These are phyloP conservation scores for Caenorhabditis drosophilae DNA, from an alignment of 2,888 invertebrate genomes.

Conservation along the genomic window DNA sequence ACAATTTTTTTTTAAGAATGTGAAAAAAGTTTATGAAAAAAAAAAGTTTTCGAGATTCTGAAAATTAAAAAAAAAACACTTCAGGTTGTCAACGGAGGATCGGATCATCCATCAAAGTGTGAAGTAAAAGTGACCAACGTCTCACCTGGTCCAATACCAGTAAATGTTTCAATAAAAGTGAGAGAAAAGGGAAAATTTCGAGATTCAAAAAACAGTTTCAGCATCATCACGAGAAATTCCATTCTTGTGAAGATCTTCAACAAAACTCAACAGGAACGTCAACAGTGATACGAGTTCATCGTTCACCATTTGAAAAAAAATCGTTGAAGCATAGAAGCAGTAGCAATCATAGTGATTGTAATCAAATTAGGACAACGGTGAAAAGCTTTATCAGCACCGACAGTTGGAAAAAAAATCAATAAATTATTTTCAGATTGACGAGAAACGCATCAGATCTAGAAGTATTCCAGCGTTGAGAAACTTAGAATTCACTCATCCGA, in stretches of 20 bases:
- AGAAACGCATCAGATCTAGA: too few relatives aligned
- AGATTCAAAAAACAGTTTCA: slow-evolving; percentile 1
- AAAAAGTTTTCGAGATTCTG: too few relatives aligned
- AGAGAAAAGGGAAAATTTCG: neutral
- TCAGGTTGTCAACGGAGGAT: slow-evolving; percentile 36
- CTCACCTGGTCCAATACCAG: slow-evolving; percentile 29
- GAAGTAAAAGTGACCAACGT: slow-evolving; percentile 39
- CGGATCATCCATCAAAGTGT: slow-evolving; percentile 36
- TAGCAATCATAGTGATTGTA: too few relatives aligned
- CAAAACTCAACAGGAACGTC: neutral
- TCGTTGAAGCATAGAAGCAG: too few relatives aligned
- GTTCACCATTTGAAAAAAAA: neutral
- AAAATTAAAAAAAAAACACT: too few relatives aligned
- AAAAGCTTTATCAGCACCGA: too few relatives aligned
- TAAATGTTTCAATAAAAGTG: slow-evolving; percentile 38
- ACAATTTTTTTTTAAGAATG: neutral
- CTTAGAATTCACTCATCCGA: slow-evolving; percentile 37
- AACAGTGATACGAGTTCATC: neutral
- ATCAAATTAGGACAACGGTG: too few relatives aligned
- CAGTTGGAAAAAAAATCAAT: too few relatives aligned
- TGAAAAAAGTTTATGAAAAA: too few relatives aligned
- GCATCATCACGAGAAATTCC: slow-evolving; percentile 32
- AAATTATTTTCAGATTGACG: too few relatives aligned
- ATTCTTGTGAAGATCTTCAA: slow-evolving; percentile 22
- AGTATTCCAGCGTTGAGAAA: slow-evolving; percentile 23